Conservation (phyloP, 1,140 invertebrate species). For the Drosophila nigromelanica region DNA sequence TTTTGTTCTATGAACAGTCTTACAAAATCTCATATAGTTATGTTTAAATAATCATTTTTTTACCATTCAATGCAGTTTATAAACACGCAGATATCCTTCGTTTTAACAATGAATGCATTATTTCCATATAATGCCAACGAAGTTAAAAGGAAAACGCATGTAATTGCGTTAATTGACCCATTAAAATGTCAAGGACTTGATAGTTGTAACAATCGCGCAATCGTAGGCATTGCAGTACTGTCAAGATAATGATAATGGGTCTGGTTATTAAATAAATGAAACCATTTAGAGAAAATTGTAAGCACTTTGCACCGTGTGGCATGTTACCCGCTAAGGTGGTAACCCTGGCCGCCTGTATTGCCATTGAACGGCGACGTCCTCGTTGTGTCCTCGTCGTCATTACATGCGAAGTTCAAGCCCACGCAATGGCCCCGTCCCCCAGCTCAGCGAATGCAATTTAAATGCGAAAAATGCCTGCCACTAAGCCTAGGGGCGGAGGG, state of each 20-base stretch:
- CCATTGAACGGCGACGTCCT: conserved; percentile 23
- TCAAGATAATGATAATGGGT: conserved; percentile 58
- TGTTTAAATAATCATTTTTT: too few relatives aligned
- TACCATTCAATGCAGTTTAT: too few relatives aligned
- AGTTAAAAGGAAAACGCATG: conserved; percentile 6
- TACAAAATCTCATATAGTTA: too few relatives aligned
- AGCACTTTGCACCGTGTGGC: conserved; percentile 37
- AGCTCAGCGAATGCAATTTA: conserved; percentile 68
- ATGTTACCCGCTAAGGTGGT: conserved; percentile 31
- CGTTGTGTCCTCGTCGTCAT: conserved; percentile 38
- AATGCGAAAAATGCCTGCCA: conserved; percentile 69
- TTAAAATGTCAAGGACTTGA: conserved; percentile 62
- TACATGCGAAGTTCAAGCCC: conserved; percentile 60
- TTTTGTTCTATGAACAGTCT: too few relatives aligned
- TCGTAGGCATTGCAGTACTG: conserved; percentile 34
- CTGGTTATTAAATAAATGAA: conserved; percentile 77
- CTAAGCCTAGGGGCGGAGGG: conserved; percentile 13
- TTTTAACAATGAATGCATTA: too few relatives aligned
- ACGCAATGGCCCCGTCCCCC: conserved; percentile 44
- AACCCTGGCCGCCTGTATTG: conserved; percentile 22
- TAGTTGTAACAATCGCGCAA: conserved; percentile 37
- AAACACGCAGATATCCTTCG: too few relatives aligned
- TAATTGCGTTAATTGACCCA: conserved; percentile 21
- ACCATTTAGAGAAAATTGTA: conserved; percentile 51
- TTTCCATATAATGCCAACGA: too few relatives aligned